phyloP scores from a whole-genome alignment of 2,888 invertebrate genomes.

The Diachrysia chrysitis region DNA sequence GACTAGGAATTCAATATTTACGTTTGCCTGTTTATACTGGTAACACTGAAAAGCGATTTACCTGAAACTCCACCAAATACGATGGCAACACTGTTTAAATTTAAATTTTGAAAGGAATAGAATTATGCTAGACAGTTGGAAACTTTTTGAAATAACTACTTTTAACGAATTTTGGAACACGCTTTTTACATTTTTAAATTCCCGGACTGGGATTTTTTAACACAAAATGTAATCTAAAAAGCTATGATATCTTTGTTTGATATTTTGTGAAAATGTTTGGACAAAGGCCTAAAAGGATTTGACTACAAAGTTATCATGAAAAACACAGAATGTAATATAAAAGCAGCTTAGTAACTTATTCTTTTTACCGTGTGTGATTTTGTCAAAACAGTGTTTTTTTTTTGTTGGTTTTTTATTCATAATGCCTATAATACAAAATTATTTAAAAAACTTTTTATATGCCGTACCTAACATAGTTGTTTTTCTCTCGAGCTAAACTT shows the following conservation, averaged over 20 bases:
- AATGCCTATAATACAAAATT: too few relatives aligned
- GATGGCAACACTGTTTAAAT: too few relatives aligned
- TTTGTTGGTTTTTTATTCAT: too few relatives aligned
- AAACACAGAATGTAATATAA: background rate
- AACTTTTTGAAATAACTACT: background rate
- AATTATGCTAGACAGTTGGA: too few relatives aligned
- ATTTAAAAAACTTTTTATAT: too few relatives aligned
- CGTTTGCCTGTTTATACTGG: conserved; percentile 34
- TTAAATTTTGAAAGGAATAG: too few relatives aligned
- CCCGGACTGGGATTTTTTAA: background rate
- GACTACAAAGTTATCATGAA: background rate
- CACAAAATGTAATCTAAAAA: background rate
- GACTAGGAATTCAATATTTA: conserved; percentile 41
- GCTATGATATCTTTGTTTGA: conserved; percentile 1
- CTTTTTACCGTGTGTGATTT: too few relatives aligned
- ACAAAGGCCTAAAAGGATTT: background rate
- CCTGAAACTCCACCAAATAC: conserved; percentile 1
- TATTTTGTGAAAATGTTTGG: background rate
- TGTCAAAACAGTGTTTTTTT: too few relatives aligned
- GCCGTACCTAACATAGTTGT: too few relatives aligned
- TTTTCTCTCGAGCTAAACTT: too few relatives aligned
- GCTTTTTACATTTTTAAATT: background rate
- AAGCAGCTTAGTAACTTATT: background rate
- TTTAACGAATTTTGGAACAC: background rate
- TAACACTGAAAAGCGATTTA: conserved; percentile 12